These are phyloP conservation scores for Pollimyrus isidori DNA, from an alignment of 2,113 vertebrate species.

Conservation along the genomic window DNA sequence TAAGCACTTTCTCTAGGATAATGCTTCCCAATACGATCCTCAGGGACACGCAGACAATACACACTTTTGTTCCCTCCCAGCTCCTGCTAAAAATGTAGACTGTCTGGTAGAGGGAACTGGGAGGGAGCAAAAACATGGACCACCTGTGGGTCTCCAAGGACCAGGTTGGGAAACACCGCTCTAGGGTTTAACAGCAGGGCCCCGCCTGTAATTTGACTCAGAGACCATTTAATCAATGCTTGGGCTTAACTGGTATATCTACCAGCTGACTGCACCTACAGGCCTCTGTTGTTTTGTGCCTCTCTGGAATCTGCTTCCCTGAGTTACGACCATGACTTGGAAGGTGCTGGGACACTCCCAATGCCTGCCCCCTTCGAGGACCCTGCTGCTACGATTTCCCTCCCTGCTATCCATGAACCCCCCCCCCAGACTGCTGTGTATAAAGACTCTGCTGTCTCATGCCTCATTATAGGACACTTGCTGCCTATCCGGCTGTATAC, in stretches of 20 bases:
- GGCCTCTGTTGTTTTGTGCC: neutral
- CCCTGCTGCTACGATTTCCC: neutral
- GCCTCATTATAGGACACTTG: neutral
- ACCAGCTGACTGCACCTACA: neutral
- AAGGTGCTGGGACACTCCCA: neutral
- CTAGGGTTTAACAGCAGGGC: neutral
- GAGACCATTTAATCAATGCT: neutral
- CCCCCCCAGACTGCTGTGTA: neutral
- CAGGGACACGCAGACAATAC: neutral
- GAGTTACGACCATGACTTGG: neutral
- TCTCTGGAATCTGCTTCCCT: neutral
- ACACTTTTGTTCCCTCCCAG: neutral
- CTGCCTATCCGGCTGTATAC: neutral
- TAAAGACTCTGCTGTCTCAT: neutral
- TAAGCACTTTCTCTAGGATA: neutral
- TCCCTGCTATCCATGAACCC: neutral
- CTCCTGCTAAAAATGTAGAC: no score
- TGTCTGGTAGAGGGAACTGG: neutral
- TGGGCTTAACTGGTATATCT: neutral
- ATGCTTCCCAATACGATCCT: neutral
- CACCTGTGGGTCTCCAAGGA: neutral
- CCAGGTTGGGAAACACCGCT: neutral
- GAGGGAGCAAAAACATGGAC: neutral
- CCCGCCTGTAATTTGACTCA: neutral
- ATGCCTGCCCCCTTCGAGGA: neutral